Evolutionary conservation across 2,888 invertebrate genomes (phyloP), one percentile per base, ranked within the genome.

Genomic region (Abrostola triplasia): DNA sequence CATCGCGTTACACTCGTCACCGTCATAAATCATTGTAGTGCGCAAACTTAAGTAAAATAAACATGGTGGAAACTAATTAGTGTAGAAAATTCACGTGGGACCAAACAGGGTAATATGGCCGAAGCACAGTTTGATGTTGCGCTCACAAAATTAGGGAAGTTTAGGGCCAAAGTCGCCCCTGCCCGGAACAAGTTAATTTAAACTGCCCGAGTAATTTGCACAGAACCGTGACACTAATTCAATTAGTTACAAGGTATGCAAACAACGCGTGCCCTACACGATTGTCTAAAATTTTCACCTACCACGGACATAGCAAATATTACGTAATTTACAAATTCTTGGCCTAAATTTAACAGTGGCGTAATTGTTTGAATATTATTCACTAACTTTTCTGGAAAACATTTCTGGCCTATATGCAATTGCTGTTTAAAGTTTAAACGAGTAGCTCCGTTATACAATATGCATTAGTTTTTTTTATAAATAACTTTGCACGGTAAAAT

Each of bases 61-160:
- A 93, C 93, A 93, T 89, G 84, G 88, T 85, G 82, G 84, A 89
- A 93, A 92, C 92, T 93, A 92, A 93, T 93, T 93, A 93, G 92
- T 88, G 91, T 89, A 90, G 91, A 91, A 92, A 93, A 93, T 92
- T 92, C 93, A 92, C 91, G 90, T 91, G 93, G 93, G 93, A 92
- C 92, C 90, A 86, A 88, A 89, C 91, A 86, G 91, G 88, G 91
- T 90, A 86, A 90, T 92, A 91, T 91, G 91, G 88, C 86, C 86
- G 89, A 90, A 93, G 93, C 90, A 92, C 89, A 93, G 93, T 92
- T 93, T 93, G 93, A 93, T 93, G 93, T 93, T 91, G 88, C 91
- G 88, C 91, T 92, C 91, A 88, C 93, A 91, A 93, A 93, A 92
- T 93, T 93, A 93, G 91, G 87, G 92, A 93, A 93, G 91, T 93